Percentiles rank a stretch among this genome's conserved stretches.
phyloP scores from a whole-genome alignment of 1,140 invertebrate species.

The Lethocerus indicus region DNA sequence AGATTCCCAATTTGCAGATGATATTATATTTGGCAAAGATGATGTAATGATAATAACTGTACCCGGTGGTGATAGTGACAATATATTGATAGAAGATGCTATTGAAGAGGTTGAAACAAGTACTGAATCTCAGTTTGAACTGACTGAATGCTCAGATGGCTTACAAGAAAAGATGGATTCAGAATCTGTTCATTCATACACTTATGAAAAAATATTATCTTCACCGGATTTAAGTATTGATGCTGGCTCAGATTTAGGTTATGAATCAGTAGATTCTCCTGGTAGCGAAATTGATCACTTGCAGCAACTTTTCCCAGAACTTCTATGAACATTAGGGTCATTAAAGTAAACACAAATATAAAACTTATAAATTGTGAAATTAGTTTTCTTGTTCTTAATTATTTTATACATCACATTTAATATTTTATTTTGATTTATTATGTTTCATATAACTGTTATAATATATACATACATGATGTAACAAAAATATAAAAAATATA shows the following conservation, averaged over 20 bases:
- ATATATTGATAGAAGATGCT: conserved; percentile 11
- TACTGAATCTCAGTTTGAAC: not conserved
- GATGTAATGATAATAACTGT: not conserved
- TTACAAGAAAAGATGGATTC: not conserved
- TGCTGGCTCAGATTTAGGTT: conserved; percentile 16
- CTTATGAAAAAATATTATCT: not conserved
- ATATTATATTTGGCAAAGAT: not conserved
- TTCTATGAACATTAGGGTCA: conserved; percentile 15
- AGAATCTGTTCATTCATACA: not conserved
- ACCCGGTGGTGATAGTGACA: not conserved
- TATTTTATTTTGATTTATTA: no score
- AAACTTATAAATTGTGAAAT: no score
- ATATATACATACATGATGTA: no score
- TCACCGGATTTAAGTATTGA: not conserved
- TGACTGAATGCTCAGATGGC: not conserved
- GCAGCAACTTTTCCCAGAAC: conserved; percentile 14
- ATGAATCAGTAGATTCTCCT: conserved; percentile 17
- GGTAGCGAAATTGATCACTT: conserved; percentile 9
- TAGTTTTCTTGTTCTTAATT: no score
- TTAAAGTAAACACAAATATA: no score
- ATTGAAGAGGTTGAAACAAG: conserved; percentile 9
- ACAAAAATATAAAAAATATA: no score
- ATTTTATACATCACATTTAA: no score
- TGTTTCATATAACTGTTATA: no score
- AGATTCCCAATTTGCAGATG: not conserved